Base-by-base conservation (phyloP, 2,888 invertebrate genomes). In the Amblyteles armatorius region DNA sequence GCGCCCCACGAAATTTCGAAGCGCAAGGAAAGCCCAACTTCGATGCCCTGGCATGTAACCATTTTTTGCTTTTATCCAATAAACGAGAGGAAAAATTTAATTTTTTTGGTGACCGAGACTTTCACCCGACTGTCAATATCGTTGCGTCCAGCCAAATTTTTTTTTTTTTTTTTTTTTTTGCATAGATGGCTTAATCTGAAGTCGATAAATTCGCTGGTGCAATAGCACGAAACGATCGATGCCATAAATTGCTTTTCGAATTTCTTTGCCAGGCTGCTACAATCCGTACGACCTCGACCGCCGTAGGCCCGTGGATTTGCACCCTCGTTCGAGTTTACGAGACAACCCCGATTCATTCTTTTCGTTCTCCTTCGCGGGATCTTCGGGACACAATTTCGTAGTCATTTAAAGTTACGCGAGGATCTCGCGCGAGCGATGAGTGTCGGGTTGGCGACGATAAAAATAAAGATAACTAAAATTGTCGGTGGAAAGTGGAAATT, bases 241-340 rank as follows among this genome's bases (percentile, higher is more conserved):
- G 86, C n/a, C 86, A 86, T 88, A 90, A 90, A 88, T 88, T 88
- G 86, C 87, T 26, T 91, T 87, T 88, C 80, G 74, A 77, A 63
- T 79, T 81, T 84, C 86, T 82, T 82, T 84, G 80, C 85, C 16
- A 6, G 33, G 29, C 29, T 60, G 2, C 11, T 60, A 29, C 29
- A 60, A 60, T 29, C 5, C 5, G 60, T 60, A 5, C 22, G 3
- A 16, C 29, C 6, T 29, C 60, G 29, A 13, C 29, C 13, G 16
- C 26, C 1, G 4, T 29, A 29, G 29, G 13, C 16, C 60, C 13
- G 33, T 29, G 16, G 16, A 60, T 33, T 60, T 60, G 5, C 60
- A 60, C 29, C 29, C 13, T 26, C 60, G 26, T 33, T 60, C 60
- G 26, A n/a, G 29, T 9, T 57, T 13, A 29, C 60, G 60, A 33